A percentile compares a stretch with the other conserved stretches of the same genome.
These are phyloP conservation scores for Noctua comes DNA, from an alignment of 2,888 invertebrate genomes.

Conservation along the genomic window DNA sequence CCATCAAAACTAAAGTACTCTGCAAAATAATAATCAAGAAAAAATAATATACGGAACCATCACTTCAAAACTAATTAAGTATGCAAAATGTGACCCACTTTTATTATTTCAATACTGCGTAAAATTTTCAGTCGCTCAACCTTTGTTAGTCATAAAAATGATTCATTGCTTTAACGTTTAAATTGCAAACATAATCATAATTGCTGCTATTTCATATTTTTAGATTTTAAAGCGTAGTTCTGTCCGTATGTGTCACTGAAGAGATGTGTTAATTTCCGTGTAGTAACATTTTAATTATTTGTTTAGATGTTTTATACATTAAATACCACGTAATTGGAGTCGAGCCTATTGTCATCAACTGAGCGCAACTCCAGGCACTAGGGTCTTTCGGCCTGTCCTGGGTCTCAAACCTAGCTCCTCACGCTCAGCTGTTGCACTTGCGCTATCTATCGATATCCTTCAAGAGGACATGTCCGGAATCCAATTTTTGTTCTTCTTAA, in stretches of 20 bases:
- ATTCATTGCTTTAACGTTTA: slow-evolving; percentile 58
- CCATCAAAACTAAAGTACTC: neutral
- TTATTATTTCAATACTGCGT: slow-evolving; percentile 64
- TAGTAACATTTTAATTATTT: slow-evolving; percentile 6
- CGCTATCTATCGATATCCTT: neutral
- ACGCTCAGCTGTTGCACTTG: neutral
- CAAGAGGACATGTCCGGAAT: neutral
- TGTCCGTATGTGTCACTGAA: slow-evolving; percentile 35
- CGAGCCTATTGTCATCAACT: neutral
- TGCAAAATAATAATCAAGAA: neutral
- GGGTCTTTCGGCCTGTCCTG: too few relatives aligned
- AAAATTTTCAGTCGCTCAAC: slow-evolving; percentile 59
- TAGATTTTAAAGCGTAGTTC: slow-evolving; percentile 46
- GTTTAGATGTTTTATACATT: neutral
- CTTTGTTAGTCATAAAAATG: slow-evolving; percentile 61
- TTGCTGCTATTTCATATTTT: slow-evolving; percentile 51
- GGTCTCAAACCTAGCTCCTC: neutral
- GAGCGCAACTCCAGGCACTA: neutral
- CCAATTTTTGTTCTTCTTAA: too few relatives aligned
- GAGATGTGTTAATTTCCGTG: slow-evolving; percentile 14
- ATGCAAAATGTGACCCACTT: slow-evolving; percentile 64
- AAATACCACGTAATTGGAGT: too few relatives aligned
- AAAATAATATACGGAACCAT: slow-evolving; percentile 56
- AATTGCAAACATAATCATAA: slow-evolving; percentile 57
- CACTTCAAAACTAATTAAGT: slow-evolving; percentile 50